Evolutionary conservation across 2,797 vertebrate species (phyloP), one percentile per base, ranked within the genome.

Genomic region (Allobates femoralis): DNA sequence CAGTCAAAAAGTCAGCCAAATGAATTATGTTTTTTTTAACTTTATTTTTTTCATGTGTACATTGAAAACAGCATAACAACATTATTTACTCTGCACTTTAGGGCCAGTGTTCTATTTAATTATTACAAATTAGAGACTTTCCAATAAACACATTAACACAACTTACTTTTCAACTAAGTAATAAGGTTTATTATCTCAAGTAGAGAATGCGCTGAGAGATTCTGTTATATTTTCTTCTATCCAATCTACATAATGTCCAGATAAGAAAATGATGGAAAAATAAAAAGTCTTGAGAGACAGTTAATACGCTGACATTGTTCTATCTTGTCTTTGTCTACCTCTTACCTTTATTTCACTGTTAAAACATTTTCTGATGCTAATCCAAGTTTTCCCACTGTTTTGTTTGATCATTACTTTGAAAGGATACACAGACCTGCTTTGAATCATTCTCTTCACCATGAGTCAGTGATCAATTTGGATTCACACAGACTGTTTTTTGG

Each of bases 361-460:
- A 73, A 87, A 79, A 83, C 53, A 79, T 71, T 83, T 87, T 78
- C 80, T 87, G 86, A 87, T 79, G 21, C 26, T 58, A 58, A 51
- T 87, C 75, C 81, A 87, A 79, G 86, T 60, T 79, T 83, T 83
- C 37, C 34, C 32, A 50, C 74, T 83, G 30, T 37, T 74, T 53
- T 83, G 64, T 79, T 75, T 78, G 64, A 73, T 55, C 64, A 67
- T 86, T 64, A 28, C 75, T 83, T 50, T 79, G 37, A 81, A 81
- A 86, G 67, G 85, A 53, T 51, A n/a, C n/a, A n/a, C 73, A 87
- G 86, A 77, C 81, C 78, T 87, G 81, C 69, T 78, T 79, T 79
- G 64, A 79, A 73, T 87, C 81, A 83, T 87, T 87, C 81, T 75
- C 73, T 83, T 87, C 53, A 73, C 75, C 75, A 73, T 87, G 75